phyloP scores from a whole-genome alignment of 2,113 vertebrate genomes.

The Hipposideros armiger region DNA sequence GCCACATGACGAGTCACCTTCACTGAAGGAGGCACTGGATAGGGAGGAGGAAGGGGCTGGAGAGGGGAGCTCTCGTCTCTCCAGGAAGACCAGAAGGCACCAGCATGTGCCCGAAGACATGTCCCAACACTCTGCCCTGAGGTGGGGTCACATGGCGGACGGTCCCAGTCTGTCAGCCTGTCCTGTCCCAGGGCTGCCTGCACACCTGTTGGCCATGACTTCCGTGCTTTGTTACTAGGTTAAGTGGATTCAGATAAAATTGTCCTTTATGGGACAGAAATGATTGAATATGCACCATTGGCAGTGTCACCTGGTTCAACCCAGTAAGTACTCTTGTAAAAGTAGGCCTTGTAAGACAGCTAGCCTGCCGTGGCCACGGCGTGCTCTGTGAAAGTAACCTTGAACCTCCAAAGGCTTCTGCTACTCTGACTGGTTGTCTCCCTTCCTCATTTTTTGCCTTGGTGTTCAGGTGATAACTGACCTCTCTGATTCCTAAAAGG shows the following conservation, averaged over 20 bases:
- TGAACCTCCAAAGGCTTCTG: not conserved
- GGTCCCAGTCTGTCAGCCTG: not conserved
- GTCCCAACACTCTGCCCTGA: not conserved
- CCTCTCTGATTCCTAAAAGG: not conserved
- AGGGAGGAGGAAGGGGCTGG: constrained; percentile 17
- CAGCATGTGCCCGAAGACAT: not conserved
- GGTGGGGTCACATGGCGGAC: rapidly evolving
- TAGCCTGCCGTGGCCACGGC: not conserved
- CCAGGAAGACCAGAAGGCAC: not conserved
- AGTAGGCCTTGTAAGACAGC: not conserved
- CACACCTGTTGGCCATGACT: rapidly evolving
- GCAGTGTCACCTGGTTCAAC: not conserved
- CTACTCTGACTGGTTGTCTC: not conserved
- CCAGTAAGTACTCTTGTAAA: not conserved
- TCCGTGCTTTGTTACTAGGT: not conserved
- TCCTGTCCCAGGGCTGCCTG: too few relatives aligned
- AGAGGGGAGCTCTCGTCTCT: not conserved
- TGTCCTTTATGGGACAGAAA: not conserved
- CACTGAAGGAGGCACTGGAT: constrained; percentile 71
- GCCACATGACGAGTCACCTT: constrained; percentile 49
- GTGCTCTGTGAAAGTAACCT: not conserved
- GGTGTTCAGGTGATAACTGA: not conserved
- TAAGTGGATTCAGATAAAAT: not conserved
- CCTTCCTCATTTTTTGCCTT: not conserved
- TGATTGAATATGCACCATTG: rapidly evolving